These are phyloP conservation scores for Drosophila anomalipes DNA, from an alignment of 2,888 invertebrate genomes.

Conservation along the genomic window DNA sequence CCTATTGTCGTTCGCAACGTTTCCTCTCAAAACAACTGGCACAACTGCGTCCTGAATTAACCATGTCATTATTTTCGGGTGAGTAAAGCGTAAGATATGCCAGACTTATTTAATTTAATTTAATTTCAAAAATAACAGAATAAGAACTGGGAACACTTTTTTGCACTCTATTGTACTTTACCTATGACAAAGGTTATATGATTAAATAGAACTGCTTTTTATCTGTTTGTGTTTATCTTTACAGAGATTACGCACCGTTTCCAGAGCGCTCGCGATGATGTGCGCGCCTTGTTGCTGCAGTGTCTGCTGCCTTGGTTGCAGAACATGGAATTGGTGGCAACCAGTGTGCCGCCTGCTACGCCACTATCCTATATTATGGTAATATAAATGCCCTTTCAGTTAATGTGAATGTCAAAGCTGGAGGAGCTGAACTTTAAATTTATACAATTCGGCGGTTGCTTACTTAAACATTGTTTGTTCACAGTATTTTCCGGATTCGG, in stretches of 20 bases:
- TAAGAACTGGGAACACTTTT: not conserved
- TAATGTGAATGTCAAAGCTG: not conserved
- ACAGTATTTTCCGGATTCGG: constrained; percentile 88
- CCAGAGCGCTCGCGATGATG: constrained; percentile 97
- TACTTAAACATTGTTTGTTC: constrained; percentile 23
- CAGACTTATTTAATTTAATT: not conserved
- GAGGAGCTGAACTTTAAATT: not conserved
- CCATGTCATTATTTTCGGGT: constrained; percentile 99
- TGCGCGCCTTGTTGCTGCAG: constrained; percentile 95
- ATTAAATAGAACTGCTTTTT: not conserved
- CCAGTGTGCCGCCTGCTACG: constrained; percentile 96
- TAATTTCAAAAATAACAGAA: not conserved
- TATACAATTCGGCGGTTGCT: not conserved
- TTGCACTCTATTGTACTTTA: not conserved
- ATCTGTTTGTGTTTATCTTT: not conserved
- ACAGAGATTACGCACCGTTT: constrained; percentile 98
- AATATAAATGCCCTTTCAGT: constrained; percentile 4
- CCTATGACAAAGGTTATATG: not conserved
- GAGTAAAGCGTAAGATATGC: constrained; percentile 72
- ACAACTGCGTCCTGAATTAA: constrained; percentile 97
- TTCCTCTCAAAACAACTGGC: constrained; percentile 97
- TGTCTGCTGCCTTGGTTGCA: constrained; percentile 98
- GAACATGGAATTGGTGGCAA: constrained; percentile 99
- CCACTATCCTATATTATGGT: constrained; percentile 94
- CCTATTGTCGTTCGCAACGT: constrained; percentile 96